Percentiles rank a stretch among this genome's conserved stretches.
Conservation (phyloP, 1,140 invertebrate genomes). For the Cyclargus thomasi region DNA sequence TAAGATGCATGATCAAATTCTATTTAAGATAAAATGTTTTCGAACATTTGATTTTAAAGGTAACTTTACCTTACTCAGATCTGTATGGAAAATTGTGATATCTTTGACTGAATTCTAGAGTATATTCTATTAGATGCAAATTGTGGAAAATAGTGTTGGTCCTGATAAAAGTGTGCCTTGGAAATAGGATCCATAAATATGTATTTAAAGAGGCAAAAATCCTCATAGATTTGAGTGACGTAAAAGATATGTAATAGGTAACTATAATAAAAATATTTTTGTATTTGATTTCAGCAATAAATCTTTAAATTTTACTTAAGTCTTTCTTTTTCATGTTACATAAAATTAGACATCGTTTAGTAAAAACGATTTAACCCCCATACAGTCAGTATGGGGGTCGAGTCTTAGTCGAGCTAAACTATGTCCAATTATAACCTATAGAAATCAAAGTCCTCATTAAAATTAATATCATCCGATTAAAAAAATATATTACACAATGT, state of each 20-base stretch:
- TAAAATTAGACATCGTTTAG: no score
- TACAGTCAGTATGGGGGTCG: no score
- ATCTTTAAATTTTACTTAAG: background rate
- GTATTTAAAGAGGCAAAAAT: constrained; percentile 12
- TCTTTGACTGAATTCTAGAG: constrained; percentile 6
- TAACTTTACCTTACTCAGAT: constrained; percentile 7
- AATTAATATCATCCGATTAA: no score
- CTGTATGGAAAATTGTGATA: constrained; percentile 4
- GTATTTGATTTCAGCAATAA: constrained; percentile 19
- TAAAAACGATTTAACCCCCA: no score
- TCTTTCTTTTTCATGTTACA: no score
- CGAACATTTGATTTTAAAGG: background rate
- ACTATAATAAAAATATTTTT: constrained; percentile 19
- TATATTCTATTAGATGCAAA: background rate
- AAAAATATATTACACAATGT: no score
- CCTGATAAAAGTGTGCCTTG: constrained; percentile 17
- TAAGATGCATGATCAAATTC: constrained; percentile 8
- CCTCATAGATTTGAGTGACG: constrained; percentile 19
- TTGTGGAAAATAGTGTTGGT: background rate
- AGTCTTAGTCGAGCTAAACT: no score
- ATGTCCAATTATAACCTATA: no score
- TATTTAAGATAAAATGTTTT: background rate
- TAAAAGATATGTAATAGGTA: constrained; percentile 10
- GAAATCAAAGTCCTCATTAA: no score
- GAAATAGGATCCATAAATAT: constrained; percentile 2